Conservation (phyloP, 2,113 vertebrate genomes). For the Rhabdomys dilectus region DNA sequence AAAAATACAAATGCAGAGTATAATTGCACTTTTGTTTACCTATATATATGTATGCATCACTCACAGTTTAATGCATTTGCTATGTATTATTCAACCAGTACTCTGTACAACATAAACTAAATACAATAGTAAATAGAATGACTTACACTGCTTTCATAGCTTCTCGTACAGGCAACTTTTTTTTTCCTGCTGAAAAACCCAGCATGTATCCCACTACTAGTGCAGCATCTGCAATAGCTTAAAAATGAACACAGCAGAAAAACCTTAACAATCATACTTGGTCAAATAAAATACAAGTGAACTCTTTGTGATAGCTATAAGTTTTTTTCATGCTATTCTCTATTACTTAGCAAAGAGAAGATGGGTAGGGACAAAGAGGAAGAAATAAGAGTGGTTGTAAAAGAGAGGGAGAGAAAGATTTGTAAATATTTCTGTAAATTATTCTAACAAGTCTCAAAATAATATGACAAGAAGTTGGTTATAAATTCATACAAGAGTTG, state of each 20-base stretch:
- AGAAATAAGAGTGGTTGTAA: too few species aligned
- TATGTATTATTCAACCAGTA: not conserved
- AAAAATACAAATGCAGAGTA: not conserved
- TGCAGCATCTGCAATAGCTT: slow-evolving; percentile 85
- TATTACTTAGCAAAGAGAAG: not conserved
- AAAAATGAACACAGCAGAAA: slow-evolving; percentile 26
- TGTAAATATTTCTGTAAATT: not conserved
- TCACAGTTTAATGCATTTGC: not conserved
- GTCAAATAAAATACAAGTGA: not conserved
- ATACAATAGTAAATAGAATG: not conserved
- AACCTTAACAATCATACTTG: not conserved
- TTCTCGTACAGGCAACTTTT: slow-evolving; percentile 57
- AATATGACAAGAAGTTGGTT: not conserved
- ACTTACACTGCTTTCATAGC: slow-evolving; percentile 79
- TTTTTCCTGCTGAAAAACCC: slow-evolving; percentile 84
- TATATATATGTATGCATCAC: not conserved
- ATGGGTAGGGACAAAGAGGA: too few species aligned
- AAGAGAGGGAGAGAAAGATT: not conserved
- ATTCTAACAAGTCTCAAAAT: slow-evolving; percentile 17
- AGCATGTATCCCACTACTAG: slow-evolving; percentile 84
- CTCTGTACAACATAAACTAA: slow-evolving; percentile 21
- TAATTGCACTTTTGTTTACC: not conserved
- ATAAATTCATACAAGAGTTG: not conserved
- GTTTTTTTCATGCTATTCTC: not conserved
- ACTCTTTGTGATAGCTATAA: not conserved